A percentile compares a stretch with the other conserved stretches of the same genome.
phyloP scores from a whole-genome alignment of 2,113 vertebrate species.

The Salvelinus sp. region DNA sequence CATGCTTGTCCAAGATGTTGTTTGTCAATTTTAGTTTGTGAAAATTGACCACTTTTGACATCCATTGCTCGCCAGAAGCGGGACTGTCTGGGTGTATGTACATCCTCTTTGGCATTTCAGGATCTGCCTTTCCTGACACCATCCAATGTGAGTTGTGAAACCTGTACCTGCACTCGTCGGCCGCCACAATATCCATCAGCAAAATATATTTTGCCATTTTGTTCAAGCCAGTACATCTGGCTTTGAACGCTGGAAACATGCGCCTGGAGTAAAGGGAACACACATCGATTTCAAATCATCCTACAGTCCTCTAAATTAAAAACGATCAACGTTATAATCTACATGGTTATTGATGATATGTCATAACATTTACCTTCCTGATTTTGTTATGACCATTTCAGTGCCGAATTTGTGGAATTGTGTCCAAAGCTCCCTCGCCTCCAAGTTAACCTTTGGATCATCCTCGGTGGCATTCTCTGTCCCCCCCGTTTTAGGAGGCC shows the following conservation, averaged over 20 bases:
- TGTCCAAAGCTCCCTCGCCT: constrained; percentile 91
- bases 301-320: neutral
- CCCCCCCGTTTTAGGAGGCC: constrained; percentile 78
- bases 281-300: neutral
- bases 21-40: constrained; percentile 97
- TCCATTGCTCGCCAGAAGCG: constrained; percentile 95
- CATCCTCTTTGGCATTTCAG: constrained; percentile 95
- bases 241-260: constrained; percentile 95
- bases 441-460: constrained; percentile 89
- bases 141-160: constrained; percentile 95
- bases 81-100: constrained; percentile 97
- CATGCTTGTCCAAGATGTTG: constrained; percentile 94
- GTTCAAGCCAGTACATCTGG: constrained; percentile 89
- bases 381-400: constrained; percentile 98
- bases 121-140: constrained; percentile 95
- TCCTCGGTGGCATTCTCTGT: constrained; percentile 78
- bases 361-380: constrained; percentile 83
- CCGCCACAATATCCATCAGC: constrained; percentile 92
- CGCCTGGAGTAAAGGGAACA: constrained; percentile 71
- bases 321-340: neutral
- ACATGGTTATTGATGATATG: neutral
- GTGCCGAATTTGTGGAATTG: constrained; percentile 92
- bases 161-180: constrained; percentile 94
- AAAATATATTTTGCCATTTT: constrained; percentile 89
- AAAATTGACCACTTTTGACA: constrained; percentile 93